A percentile compares a stretch with the other conserved stretches of the same genome.
These are phyloP conservation scores for Leucopternis melanops DNA, from an alignment of 2,113 vertebrate genomes.

Conservation along the genomic window DNA sequence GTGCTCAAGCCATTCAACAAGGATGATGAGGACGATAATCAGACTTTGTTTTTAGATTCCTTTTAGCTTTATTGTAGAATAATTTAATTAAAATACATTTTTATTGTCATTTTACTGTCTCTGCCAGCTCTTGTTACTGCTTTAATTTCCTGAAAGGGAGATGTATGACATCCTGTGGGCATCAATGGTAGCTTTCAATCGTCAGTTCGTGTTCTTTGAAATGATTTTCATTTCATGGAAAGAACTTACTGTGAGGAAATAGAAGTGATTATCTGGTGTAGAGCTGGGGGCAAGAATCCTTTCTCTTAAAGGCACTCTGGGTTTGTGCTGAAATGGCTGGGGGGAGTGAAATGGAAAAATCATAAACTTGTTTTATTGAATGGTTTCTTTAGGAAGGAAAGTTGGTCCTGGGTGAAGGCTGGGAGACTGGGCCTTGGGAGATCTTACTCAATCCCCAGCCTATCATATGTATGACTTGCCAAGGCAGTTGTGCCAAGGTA, in stretches of 20 bases:
- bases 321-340: neutral
- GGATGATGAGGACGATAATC: constrained; percentile 23
- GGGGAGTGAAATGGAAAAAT: neutral
- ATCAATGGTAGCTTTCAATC: constrained; percentile 52
- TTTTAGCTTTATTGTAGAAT: constrained; percentile 61
- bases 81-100: constrained; percentile 70
- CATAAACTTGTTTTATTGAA: neutral
- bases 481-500: neutral
- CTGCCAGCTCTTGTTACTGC: constrained; percentile 44
- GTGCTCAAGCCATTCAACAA: constrained; percentile 6
- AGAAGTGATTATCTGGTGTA: constrained; percentile 37
- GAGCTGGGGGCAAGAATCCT: neutral
- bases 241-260: constrained; percentile 18
- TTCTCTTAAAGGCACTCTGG: neutral
- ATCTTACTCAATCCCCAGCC: neutral
- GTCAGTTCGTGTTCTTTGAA: constrained; percentile 5
- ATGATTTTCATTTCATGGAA: constrained; percentile 47
- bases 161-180: constrained; percentile 57
- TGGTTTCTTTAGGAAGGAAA: neutral
- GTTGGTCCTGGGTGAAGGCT: neutral
- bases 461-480: neutral
- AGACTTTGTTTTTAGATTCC: constrained; percentile 49
- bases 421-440: neutral
- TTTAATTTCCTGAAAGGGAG: constrained; percentile 65
- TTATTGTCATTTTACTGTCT: constrained; percentile 60